phyloP scores from a whole-genome alignment of 2,113 vertebrate species.

The Dasyornis broadbenti region DNA sequence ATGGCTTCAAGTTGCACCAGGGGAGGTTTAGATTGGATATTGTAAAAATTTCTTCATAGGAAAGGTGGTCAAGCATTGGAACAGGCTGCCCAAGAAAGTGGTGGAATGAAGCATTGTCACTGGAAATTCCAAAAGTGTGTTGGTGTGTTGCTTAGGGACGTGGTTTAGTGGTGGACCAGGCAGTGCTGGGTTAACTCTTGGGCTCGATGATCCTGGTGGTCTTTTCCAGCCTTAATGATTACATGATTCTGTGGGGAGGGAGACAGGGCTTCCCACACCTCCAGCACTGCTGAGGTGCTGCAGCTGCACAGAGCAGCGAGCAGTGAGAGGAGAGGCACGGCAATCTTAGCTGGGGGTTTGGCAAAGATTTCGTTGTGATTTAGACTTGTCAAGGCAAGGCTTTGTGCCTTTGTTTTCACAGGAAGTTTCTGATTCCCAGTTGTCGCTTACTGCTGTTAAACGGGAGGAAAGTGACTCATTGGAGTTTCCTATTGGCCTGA shows the following conservation, averaged over 20 bases:
- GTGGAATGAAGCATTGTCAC: background rate
- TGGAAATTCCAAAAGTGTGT: background rate
- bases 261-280: background rate
- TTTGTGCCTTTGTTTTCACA: slow-evolving; percentile 47
- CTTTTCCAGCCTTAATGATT: background rate
- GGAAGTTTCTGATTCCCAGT: slow-evolving; percentile 55
- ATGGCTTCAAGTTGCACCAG: too few relatives aligned
- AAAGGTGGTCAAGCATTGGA: background rate
- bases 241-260: background rate
- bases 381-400: background rate
- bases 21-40: background rate
- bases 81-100: background rate
- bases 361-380: background rate
- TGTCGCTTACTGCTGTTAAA: background rate
- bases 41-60: background rate
- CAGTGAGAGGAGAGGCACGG: background rate
- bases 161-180: background rate
- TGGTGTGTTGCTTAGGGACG: background rate
- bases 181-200: background rate
- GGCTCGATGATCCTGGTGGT: background rate
- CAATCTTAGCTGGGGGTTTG: background rate
- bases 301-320: background rate
- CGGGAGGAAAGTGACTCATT: slow-evolving; percentile 62
- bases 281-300: rapidly evolving
- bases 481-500: slow-evolving; percentile 29